Conservation (phyloP, 2,797 vertebrate genomes). For the Pipistrellus kuhlii region DNA sequence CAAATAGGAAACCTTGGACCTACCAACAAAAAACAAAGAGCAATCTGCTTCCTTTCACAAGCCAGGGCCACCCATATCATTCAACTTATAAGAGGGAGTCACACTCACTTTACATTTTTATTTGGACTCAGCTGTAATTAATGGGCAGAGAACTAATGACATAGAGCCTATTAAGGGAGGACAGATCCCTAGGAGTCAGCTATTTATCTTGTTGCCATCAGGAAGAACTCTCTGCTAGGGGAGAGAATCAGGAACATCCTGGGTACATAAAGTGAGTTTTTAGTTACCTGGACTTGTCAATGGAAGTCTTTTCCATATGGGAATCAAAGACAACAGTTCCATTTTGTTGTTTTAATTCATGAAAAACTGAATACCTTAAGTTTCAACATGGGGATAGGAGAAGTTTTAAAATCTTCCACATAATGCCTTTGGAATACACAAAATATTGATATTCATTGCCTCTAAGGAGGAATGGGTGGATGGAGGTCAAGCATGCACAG, state of each 20-base stretch:
- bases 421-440: neutral
- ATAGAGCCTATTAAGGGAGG: neutral
- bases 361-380: neutral
- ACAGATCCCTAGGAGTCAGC: neutral
- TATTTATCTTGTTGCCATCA: neutral
- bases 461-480: neutral
- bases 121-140: constrained; percentile 58
- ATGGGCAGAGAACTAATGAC: neutral
- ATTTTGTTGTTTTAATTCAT: neutral
- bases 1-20: constrained; percentile 60
- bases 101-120: constrained; percentile 32
- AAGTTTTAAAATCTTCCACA: neutral
- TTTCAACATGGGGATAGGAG: neutral
- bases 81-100: constrained; percentile 51
- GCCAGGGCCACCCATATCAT: neutral
- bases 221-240: neutral
- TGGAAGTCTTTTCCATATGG: neutral
- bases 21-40: constrained; percentile 50
- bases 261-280: neutral
- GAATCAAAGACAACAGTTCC: neutral
- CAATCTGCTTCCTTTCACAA: constrained; percentile 51
- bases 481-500: neutral
- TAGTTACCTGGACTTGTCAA: neutral
- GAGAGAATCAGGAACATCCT: neutral
- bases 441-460: neutral